These are phyloP conservation scores for Chaetops frenatus DNA, from an alignment of 2,113 vertebrate genomes.

Conservation along the genomic window DNA sequence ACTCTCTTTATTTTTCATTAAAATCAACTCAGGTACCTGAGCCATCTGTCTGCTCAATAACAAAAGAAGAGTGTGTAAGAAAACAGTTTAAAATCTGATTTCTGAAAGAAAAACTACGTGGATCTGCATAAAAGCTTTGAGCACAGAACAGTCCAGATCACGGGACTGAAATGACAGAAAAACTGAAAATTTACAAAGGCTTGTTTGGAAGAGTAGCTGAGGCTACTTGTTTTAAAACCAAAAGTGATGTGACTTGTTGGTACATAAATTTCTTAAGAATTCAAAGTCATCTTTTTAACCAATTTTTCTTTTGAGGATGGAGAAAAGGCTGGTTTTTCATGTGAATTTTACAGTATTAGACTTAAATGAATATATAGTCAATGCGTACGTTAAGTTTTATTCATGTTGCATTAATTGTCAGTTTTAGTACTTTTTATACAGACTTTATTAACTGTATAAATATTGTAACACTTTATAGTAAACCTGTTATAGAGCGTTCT, in stretches of 20 bases:
- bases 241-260: neutral
- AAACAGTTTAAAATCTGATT: constrained; percentile 8
- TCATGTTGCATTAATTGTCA: neutral
- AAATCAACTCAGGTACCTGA: constrained; percentile 17
- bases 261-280: neutral
- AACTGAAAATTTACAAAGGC: neutral
- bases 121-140: neutral
- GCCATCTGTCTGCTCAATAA: neutral
- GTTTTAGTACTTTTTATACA: neutral
- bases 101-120: neutral
- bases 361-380: neutral
- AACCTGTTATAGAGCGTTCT: neutral
- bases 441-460: neutral
- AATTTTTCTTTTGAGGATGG: neutral
- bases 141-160: neutral
- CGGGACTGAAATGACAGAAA: neutral
- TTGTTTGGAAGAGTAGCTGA: neutral
- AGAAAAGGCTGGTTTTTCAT: neutral
- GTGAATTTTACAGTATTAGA: neutral
- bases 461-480: neutral
- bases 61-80: neutral
- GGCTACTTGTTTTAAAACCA: neutral
- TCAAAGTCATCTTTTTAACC: neutral
- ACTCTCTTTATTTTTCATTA: neutral
- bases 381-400: neutral